Conservation (phyloP, 1,140 invertebrate species). For the Brachionus koreanus region DNA sequence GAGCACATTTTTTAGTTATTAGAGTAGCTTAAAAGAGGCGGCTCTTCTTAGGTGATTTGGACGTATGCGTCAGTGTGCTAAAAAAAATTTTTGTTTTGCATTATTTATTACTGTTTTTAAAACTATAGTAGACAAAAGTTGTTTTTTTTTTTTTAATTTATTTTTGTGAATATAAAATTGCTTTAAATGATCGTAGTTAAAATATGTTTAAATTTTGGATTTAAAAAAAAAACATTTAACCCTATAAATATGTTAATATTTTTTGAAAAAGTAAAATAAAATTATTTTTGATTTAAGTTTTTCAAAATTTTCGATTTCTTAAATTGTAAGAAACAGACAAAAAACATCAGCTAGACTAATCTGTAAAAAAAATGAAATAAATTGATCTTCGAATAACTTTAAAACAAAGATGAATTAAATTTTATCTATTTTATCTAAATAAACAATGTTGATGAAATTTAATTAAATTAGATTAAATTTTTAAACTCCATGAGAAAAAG, state of each 20-base stretch:
- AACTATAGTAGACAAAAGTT: background rate
- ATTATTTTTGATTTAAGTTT: background rate
- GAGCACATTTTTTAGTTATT: background rate
- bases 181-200: conserved; percentile 1
- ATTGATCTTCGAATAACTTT: no score
- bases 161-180: background rate
- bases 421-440: no score
- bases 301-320: background rate
- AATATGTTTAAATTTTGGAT: background rate
- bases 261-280: background rate
- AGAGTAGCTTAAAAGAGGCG: background rate
- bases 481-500: no score
- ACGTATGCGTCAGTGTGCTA: background rate
- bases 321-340: no score
- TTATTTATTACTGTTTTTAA: background rate
- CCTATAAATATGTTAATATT: background rate
- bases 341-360: no score
- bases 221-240: background rate
- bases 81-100: background rate
- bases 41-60: background rate
- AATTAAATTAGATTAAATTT: no score
- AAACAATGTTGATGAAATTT: no score
- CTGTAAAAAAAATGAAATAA: no score
- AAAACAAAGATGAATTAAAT: no score
- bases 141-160: background rate